Conservation (phyloP, 2,113 vertebrate genomes). For the Poecile atricapillus region DNA sequence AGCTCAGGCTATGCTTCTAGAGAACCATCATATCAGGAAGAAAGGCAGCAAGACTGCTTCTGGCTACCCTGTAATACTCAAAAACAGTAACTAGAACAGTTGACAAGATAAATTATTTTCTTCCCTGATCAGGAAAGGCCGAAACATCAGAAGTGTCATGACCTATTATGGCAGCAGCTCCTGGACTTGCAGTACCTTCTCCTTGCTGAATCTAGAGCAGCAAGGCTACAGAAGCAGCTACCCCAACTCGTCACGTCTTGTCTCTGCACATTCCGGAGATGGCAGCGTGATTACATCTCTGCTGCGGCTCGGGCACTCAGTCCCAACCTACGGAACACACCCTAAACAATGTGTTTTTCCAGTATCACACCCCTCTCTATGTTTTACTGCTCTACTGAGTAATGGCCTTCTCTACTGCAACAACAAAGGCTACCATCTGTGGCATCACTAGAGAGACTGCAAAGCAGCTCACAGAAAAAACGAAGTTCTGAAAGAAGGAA, state of each 20-base stretch:
- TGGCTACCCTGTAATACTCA: neutral
- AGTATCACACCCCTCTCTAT: conserved; percentile 10
- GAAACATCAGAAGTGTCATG: conserved; percentile 6
- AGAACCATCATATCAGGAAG: neutral
- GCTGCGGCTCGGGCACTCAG: neutral
- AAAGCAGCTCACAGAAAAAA: neutral
- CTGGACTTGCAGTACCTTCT: neutral
- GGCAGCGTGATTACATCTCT: conserved; percentile 11
- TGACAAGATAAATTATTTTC: conserved; percentile 31
- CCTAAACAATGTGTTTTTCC: conserved; percentile 45
- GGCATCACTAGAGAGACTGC: neutral
- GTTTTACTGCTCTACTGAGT: neutral
- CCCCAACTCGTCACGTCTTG: conserved; percentile 14
- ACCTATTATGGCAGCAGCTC: neutral
- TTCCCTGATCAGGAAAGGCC: neutral
- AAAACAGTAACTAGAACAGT: neutral
- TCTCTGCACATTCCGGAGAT: conserved; percentile 50
- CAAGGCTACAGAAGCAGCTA: neutral
- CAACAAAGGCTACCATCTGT: neutral
- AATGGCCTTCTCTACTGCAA: neutral
- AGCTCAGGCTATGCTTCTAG: neutral
- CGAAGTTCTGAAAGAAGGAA: neutral
- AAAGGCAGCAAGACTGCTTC: neutral
- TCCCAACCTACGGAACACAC: conserved; percentile 27
- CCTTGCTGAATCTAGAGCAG: neutral